Evolutionary conservation across 2,113 vertebrate genomes (phyloP).

Genomic region (Chrysochloris asiatica): DNA sequence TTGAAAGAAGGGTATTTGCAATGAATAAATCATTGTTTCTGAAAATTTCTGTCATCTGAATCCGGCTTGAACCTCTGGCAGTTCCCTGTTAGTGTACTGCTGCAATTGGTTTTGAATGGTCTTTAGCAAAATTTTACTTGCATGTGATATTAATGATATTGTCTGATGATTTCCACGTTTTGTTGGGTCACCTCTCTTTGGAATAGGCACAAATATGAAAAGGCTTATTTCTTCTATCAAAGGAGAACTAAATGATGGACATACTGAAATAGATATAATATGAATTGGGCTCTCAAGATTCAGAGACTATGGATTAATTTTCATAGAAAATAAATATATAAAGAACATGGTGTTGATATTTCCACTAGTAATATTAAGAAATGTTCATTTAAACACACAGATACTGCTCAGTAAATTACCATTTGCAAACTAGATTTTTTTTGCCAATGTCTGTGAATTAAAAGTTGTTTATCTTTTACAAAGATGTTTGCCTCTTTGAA

Average conservation of each 20-base stretch:
- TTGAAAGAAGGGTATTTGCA: no score
- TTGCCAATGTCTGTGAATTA: background rate
- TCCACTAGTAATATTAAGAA: background rate
- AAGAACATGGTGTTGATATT: background rate
- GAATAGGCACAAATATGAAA: no score
- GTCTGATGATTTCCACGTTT: no score
- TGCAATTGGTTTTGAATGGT: no score
- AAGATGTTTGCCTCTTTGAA: background rate
- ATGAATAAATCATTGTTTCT: no score
- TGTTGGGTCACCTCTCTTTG: no score
- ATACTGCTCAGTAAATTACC: background rate
- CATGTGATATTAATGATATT: no score
- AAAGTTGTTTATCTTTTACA: background rate
- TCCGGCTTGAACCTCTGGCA: no score
- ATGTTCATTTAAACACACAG: background rate
- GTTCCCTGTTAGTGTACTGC: no score
- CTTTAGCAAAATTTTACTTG: no score
- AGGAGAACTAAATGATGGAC: background rate
- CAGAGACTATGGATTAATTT: background rate
- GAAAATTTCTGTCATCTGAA: no score
- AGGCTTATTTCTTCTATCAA: background rate
- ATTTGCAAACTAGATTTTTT: background rate
- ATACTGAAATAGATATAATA: background rate
- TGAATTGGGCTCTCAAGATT: background rate
- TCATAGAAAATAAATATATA: background rate